phyloP scores from a whole-genome alignment of 2,797 vertebrate genomes.

The Morus bassanus region DNA sequence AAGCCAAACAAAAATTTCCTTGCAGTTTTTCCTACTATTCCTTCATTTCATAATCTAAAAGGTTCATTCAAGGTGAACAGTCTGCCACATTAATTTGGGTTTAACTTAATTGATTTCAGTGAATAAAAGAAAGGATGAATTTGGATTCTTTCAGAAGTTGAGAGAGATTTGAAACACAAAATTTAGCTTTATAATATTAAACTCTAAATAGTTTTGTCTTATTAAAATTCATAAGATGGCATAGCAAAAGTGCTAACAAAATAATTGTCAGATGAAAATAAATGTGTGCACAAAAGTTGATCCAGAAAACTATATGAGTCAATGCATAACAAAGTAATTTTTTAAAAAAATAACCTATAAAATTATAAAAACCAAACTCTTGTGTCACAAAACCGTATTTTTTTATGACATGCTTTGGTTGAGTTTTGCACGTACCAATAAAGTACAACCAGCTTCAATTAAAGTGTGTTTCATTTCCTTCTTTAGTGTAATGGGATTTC shows the following conservation, averaged over 20 bases:
- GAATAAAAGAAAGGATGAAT: neutral
- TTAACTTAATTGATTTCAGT: neutral
- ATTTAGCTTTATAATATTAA: neutral
- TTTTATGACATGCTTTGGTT: neutral
- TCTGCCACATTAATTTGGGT: neutral
- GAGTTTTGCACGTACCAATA: neutral
- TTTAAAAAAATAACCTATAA: neutral
- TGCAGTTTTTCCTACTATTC: neutral
- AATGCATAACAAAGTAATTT: neutral
- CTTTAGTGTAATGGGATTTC: neutral
- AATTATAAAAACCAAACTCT: neutral
- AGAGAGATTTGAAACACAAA: neutral
- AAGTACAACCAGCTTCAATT: neutral
- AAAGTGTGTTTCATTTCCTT: neutral
- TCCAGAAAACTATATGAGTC: neutral
- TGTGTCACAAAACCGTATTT: neutral
- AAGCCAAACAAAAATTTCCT: neutral
- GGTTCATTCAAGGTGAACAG: neutral
- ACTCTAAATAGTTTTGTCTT: neutral
- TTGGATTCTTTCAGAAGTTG: neutral
- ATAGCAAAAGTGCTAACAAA: neutral
- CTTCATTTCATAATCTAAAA: neutral
- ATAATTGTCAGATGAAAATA: neutral
- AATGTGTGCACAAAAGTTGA: neutral
- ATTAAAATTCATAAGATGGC: neutral